A percentile compares a stretch with the other conserved stretches of the same genome.
Evolutionary conservation across 1,140 invertebrate species (phyloP).

Genomic region (Pseudomyrmex cubaensis): DNA sequence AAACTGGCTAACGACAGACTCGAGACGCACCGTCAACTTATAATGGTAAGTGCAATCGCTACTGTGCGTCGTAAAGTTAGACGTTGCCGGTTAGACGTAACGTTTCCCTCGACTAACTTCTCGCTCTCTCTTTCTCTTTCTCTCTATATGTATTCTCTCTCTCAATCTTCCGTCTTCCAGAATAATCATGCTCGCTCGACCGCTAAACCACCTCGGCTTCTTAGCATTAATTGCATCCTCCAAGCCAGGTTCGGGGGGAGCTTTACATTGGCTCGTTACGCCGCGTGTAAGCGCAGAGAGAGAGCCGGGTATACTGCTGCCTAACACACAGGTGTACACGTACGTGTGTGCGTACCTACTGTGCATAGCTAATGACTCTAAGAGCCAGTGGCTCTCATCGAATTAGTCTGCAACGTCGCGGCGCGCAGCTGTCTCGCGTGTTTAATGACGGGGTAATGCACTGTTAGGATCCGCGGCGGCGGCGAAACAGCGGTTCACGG

Average conservation of each 20-base stretch:
- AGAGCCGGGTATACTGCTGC: conserved; percentile 39
- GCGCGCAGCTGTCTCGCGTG: conserved; percentile 49
- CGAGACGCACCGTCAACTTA: conserved; percentile 99
- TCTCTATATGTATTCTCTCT: conserved; percentile 56
- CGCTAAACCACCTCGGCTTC: conserved; percentile 82
- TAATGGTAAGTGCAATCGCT: conserved; percentile 93
- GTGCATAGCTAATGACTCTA: conserved; percentile 71
- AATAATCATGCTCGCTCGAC: conserved; percentile 80
- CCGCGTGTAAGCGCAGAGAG: conserved; percentile 20
- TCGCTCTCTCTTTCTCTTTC: conserved; percentile 25
- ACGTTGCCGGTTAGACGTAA: conserved; percentile 66
- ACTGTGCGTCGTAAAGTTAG: conserved; percentile 69
- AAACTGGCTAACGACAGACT: conserved; percentile 99
- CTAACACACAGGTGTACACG: conserved; percentile 16
- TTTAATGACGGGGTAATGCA: conserved; percentile 67
- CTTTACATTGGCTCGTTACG: conserved; percentile 75
- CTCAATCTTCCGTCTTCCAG: conserved; percentile 69
- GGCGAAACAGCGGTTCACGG: conserved; percentile 15
- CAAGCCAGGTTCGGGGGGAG: conserved; percentile 68
- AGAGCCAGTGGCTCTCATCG: conserved; percentile 72
- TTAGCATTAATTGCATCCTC: conserved; percentile 84
- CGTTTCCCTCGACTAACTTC: conserved; percentile 64
- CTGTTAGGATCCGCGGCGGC: conserved; percentile 15
- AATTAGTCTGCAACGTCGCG: conserved; percentile 43
- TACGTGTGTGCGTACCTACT: conserved; percentile 53